A percentile compares a stretch with the other conserved stretches of the same genome.
These are phyloP conservation scores for Lasiommata megera DNA, from an alignment of 2,888 invertebrate genomes.

Conservation along the genomic window DNA sequence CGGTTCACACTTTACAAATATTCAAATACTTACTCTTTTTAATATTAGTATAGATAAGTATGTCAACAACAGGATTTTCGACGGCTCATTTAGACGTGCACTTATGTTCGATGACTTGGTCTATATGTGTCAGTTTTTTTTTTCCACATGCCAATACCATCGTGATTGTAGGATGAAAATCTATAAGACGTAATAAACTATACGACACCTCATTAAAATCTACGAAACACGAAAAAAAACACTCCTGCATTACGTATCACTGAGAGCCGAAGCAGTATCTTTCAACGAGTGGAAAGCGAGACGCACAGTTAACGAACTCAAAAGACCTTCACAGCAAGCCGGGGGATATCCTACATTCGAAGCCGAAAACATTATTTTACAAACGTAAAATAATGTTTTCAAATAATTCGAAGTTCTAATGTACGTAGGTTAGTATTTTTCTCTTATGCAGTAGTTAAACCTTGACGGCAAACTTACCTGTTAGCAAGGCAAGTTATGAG, in stretches of 20 bases:
- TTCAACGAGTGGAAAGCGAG: slow-evolving; percentile 18
- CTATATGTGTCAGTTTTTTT: no score
- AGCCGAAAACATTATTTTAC: slow-evolving; percentile 15
- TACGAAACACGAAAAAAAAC: not conserved
- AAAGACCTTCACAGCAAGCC: slow-evolving; percentile 19
- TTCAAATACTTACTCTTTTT: no score
- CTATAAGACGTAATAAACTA: not conserved
- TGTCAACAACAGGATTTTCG: not conserved
- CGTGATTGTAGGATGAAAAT: no score
- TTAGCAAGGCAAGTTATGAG: no score
- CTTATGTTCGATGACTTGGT: no score
- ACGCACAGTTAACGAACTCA: slow-evolving; percentile 23
- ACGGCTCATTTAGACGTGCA: not conserved
- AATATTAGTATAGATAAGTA: no score
- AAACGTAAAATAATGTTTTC: slow-evolving; percentile 9
- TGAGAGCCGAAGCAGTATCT: slow-evolving; percentile 8
- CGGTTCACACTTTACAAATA: no score
- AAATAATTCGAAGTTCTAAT: slow-evolving; percentile 11
- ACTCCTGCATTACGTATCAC: not conserved
- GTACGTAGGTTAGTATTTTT: no score
- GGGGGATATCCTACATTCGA: slow-evolving; percentile 20
- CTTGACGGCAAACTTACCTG: no score
- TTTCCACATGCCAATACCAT: no score
- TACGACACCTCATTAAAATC: not conserved
- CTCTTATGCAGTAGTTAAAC: no score